phyloP scores from a whole-genome alignment of 2,113 vertebrate species.

The Turnix velox region DNA sequence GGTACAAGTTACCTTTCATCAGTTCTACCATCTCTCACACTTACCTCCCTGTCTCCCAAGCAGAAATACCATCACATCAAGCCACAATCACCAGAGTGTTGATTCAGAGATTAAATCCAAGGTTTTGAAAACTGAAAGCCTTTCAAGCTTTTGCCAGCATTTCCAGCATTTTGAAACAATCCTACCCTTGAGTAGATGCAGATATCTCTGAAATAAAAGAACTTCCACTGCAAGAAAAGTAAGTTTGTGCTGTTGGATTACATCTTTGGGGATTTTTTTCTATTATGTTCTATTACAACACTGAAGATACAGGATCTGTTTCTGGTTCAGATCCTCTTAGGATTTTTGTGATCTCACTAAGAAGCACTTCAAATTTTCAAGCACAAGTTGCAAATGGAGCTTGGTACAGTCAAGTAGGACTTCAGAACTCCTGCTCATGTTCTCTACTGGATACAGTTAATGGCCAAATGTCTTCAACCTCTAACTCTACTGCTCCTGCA shows the following conservation, averaged over 20 bases:
- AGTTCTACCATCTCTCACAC: neutral
- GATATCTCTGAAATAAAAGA: neutral
- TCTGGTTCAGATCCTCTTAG: neutral
- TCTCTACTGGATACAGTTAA: neutral
- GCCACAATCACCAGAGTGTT: neutral
- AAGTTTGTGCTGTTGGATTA: neutral
- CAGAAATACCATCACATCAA: neutral
- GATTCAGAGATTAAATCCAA: neutral
- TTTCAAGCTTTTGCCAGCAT: neutral
- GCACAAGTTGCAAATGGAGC: neutral
- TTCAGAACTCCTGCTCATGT: neutral
- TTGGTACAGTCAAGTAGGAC: neutral
- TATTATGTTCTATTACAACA: neutral
- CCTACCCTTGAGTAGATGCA: neutral
- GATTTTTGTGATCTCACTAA: neutral
- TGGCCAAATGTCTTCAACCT: neutral
- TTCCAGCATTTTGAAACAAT: neutral
- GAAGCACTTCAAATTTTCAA: neutral
- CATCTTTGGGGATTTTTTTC: neutral
- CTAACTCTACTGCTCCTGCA: neutral
- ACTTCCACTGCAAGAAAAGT: neutral
- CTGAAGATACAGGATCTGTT: neutral
- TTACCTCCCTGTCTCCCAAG: neutral
- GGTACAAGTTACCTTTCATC: neutral
- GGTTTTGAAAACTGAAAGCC: neutral